phyloP scores from a whole-genome alignment of 2,797 vertebrate genomes.

The Harpagifer antarcticus region DNA sequence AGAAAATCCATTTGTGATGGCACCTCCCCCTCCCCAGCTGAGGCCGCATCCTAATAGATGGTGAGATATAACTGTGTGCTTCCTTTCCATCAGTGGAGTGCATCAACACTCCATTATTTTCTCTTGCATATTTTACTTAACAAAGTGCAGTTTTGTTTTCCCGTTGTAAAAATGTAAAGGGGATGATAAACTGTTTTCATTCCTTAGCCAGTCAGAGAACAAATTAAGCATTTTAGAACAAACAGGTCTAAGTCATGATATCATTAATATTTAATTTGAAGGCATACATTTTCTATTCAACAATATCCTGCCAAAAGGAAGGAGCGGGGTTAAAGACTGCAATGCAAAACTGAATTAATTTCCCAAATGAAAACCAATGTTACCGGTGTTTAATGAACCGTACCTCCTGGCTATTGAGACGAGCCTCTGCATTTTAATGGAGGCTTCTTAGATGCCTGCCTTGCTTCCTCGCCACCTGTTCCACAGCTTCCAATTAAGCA shows the following conservation, averaged over 20 bases:
- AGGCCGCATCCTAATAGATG: slow-evolving; percentile 61
- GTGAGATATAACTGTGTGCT: slow-evolving; percentile 18
- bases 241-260: slow-evolving; percentile 14
- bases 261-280: background rate
- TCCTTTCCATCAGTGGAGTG: too few species aligned
- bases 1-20: slow-evolving; percentile 73
- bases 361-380: slow-evolving; percentile 19
- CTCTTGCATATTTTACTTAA: slow-evolving; percentile 16
- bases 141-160: slow-evolving; percentile 6
- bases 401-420: background rate
- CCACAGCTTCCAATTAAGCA: slow-evolving; percentile 10
- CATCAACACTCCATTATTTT: slow-evolving; percentile 34
- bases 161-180: slow-evolving; percentile 1
- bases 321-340: slow-evolving; percentile 10
- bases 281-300: background rate
- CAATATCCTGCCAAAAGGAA: background rate
- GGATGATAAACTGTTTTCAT: slow-evolving; percentile 16
- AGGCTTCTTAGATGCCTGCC: background rate
- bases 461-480: slow-evolving; percentile 19
- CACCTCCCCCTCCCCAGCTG: slow-evolving; percentile 26
- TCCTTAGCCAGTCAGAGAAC: slow-evolving; percentile 44
- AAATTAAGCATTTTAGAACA: slow-evolving; percentile 13
- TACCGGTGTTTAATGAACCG: background rate
- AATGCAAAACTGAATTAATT: slow-evolving; percentile 36
- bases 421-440: slow-evolving; percentile 7